Percentiles rank a stretch among this genome's conserved stretches.
These are phyloP conservation scores for Tyrannus savana DNA, from an alignment of 2,113 vertebrate genomes.

Conservation along the genomic window DNA sequence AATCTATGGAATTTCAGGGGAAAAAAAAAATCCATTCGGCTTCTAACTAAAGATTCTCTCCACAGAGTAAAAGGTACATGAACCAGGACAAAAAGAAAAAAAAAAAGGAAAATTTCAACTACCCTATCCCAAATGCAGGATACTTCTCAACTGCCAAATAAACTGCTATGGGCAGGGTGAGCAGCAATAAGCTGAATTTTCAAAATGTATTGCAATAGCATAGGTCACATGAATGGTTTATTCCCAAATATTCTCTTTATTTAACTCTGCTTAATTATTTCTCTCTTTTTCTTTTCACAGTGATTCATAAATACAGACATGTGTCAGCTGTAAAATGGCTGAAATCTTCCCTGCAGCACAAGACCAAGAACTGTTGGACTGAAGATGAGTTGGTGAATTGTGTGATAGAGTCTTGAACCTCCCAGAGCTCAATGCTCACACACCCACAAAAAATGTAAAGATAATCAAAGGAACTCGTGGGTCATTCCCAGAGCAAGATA, in stretches of 20 bases:
- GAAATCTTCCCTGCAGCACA: not conserved
- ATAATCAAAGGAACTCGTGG: not conserved
- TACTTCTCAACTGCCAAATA: not conserved
- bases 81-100: not conserved
- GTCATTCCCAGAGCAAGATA: not conserved
- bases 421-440: not conserved
- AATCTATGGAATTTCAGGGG: not conserved
- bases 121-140: not conserved
- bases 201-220: not conserved
- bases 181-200: not conserved
- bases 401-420: not conserved
- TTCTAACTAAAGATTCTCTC: not conserved
- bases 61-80: not conserved
- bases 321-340: not conserved
- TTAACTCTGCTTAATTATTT: not conserved
- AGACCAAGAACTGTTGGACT: not conserved
- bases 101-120: not conserved
- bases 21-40: not conserved
- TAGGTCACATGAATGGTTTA: not conserved
- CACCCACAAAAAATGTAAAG: not conserved
- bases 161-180: not conserved
- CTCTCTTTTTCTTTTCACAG: not conserved
- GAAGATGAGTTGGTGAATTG: not conserved
- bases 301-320: not conserved
- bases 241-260: not conserved